Base-by-base conservation (phyloP, 2,113 vertebrate species). In the Pterocles burchelli region DNA sequence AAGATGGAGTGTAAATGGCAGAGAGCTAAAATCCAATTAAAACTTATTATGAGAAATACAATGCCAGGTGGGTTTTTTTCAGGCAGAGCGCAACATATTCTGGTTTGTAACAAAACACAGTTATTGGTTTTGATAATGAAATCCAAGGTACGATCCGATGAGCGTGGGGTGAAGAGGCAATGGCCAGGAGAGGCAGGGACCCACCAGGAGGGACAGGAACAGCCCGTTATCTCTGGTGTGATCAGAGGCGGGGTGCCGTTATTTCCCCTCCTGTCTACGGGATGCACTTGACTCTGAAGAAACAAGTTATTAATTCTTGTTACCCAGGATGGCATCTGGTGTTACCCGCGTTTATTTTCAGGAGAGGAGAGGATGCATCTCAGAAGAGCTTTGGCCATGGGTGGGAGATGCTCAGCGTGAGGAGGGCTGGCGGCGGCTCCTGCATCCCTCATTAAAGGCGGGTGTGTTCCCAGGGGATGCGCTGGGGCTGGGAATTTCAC, bases 21-120 rank as follows among this genome's bases (percentile, higher is more conserved):
- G 62, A 95, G 79, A 95, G 71, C 89, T 88, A 96, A 97, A 98
- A 97, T 98, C 84, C 83, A 97, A 97, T 97, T 98, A 97, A 98
- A 97, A 96, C 67, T 95, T 91, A 95, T 95, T 93, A 96, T 96
- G 90, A 78, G 90, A 81, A 95, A 96, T 92, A 97, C 63, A 98
- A 97, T 90, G 88, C 72, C 70, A 12, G 57, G 59, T 72, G 61
- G 20, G 49, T 85, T 88, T 95, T 83, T 80, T 87, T 48, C 51
- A 36, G 55, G 70, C n/a, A 10, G 67, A 92, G 26, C 21, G 66
- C 29, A 89, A 88, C 72, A 22, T 3, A 58, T 18, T 54, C 80
- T 36, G 58, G 7, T 51, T 93, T 93, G 87, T 82, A 93, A 92
- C 52, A 91, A 76, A 97, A 74, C 46, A 28, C 28, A 26, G 54